Evolutionary conservation across 2,113 vertebrate genomes (phyloP), one percentile per base, ranked within the genome.

Genomic region (Brevimyrus niger): DNA sequence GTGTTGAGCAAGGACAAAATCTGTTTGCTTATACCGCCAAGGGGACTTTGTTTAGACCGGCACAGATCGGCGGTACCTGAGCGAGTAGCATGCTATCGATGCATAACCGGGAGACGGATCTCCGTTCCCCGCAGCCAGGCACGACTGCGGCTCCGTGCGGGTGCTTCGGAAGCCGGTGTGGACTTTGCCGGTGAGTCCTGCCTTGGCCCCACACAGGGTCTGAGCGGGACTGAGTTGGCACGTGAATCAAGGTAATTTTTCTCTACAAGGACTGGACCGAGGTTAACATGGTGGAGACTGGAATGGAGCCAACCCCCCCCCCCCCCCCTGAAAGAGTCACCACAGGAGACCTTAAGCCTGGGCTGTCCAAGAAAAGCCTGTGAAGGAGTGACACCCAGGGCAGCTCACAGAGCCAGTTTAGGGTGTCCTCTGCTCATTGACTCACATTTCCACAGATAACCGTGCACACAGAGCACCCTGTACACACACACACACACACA

Each of bases 401-500:
- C 13, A 10, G 42, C 11, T 0, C 69, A 15, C 13, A 76, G 69
- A 76, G 31, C 15, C 13, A 17, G 15, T 15, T 35, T 42, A 42
- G 35, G 73, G 38, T 42, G 5, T 5, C 6, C 35, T 80, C 13
- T 80, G 1, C 35, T 35, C 15, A 80, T 17, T 2, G 31, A 80
- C 35, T 42, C 35, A 4, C 73, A 84, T 84, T 46, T 27, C 23
- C 44, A 23, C 23, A 84, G 44, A 42, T 46, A 46, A 47, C 21
- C n/a, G n/a, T n/a, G 1, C 80, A 83, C 47, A 44, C 46, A 46
- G 44, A 47, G 42, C 42, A 83, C 80, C 19, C 69, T 51, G 86
- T 58, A n/a, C n/a, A 50, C 44, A 86, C 89, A 86, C 55, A 86
- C 46, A 86, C 82, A 86, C 89, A 89, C 55, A 89, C 51, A 86